phyloP scores from a whole-genome alignment of 2,888 invertebrate species.

The Galeruca laticollis region DNA sequence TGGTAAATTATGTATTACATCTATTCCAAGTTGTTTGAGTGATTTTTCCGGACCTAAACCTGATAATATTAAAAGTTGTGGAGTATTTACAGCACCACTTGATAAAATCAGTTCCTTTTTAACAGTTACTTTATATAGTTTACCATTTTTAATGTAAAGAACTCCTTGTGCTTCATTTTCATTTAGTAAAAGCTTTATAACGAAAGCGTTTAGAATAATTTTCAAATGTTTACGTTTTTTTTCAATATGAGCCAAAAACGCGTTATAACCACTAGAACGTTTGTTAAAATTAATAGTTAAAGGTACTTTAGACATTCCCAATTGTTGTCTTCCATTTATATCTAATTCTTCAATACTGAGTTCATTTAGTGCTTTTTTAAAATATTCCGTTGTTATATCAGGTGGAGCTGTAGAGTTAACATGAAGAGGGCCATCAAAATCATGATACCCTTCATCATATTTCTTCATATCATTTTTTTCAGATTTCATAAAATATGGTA shows the following conservation, averaged over 20 bases:
- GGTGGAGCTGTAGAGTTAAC: conserved; percentile 33
- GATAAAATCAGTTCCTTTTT: conserved; percentile 82
- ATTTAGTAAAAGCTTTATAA: conserved; percentile 21
- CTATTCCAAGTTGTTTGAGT: conserved; percentile 72
- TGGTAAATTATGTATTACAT: conserved; percentile 73
- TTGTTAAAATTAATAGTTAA: conserved; percentile 37
- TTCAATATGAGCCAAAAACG: conserved; percentile 31
- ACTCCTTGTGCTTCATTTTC: conserved; percentile 30
- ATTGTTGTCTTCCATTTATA: conserved; percentile 31
- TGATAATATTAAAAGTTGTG: conserved; percentile 87
- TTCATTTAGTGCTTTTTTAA: conserved; percentile 56
- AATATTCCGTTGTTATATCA: conserved; percentile 60
- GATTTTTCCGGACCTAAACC: conserved; percentile 81
- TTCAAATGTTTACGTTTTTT: conserved; percentile 54
- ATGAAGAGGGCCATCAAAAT: conserved; percentile 70
- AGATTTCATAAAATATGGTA: conserved; percentile 80
- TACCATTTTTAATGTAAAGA: conserved; percentile 26
- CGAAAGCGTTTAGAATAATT: conserved; percentile 69
- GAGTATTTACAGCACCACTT: conserved; percentile 86
- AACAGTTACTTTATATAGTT: conserved; percentile 68
- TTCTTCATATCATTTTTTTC: conserved; percentile 67
- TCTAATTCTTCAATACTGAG: conserved; percentile 14
- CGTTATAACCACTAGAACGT: conserved; percentile 26
- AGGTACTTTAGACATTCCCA: conserved; percentile 30
- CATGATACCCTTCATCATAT: conserved; percentile 33